Percentiles rank a stretch among this genome's conserved stretches.
phyloP scores from a whole-genome alignment of 2,797 vertebrate species.

The Sebastes alutus region DNA sequence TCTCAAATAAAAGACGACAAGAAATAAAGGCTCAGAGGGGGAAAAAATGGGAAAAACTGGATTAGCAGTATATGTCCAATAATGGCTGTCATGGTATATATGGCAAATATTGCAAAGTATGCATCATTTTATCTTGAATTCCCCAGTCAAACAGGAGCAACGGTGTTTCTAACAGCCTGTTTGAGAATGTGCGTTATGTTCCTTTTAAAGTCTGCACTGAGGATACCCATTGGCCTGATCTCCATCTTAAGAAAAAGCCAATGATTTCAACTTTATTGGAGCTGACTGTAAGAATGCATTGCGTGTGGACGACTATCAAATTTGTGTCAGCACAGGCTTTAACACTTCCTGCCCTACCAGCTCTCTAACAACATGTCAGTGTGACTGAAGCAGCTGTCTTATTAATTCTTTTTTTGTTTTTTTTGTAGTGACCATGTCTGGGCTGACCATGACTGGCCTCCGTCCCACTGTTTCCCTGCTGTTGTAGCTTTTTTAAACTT shows the following conservation, averaged over 20 bases:
- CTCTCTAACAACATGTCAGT: constrained; percentile 20
- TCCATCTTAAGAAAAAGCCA: background rate
- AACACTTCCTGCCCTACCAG: background rate
- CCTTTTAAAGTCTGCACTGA: background rate
- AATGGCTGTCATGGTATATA: background rate
- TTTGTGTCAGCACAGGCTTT: constrained; percentile 12
- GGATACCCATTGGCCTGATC: background rate
- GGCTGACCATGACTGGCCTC: constrained; percentile 21
- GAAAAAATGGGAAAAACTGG: background rate
- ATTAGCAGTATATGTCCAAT: background rate
- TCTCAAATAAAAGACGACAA: background rate
- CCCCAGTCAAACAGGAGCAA: background rate
- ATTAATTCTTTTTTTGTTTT: background rate
- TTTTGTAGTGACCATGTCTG: constrained; percentile 18
- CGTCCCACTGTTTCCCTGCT: constrained; percentile 47
- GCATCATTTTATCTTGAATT: background rate
- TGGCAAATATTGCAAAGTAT: background rate
- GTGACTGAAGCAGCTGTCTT: constrained; percentile 41
- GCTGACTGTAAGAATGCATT: constrained; percentile 1
- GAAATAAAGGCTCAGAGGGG: background rate
- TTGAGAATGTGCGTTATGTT: background rate
- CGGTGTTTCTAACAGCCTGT: background rate
- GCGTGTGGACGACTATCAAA: constrained; percentile 11
- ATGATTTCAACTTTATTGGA: background rate
- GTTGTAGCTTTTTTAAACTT: constrained; percentile 59